phyloP scores from a whole-genome alignment of 2,113 vertebrate species.

The Pseudorectes ferrugineus region DNA sequence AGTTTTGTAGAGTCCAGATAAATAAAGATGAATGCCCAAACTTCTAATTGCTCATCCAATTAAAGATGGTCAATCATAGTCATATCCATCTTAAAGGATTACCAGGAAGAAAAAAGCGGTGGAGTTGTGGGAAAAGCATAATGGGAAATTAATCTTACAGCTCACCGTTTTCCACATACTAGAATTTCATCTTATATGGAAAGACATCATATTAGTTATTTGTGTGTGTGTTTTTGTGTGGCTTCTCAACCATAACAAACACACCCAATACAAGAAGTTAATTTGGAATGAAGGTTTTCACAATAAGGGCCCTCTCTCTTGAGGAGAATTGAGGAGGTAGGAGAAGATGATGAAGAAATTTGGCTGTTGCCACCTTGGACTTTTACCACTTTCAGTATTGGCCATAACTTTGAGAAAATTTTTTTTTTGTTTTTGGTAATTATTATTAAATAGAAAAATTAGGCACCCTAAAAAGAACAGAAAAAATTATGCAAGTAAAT shows the following conservation, averaged over 20 bases:
- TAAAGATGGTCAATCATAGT: neutral
- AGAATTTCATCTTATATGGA: neutral
- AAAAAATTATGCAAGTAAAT: rapidly evolving
- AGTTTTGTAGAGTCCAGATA: neutral
- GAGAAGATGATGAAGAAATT: neutral
- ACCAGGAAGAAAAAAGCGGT: neutral
- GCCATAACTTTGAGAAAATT: neutral
- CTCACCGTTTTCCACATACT: neutral
- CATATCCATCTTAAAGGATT: neutral
- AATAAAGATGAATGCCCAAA: neutral
- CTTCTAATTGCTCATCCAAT: neutral
- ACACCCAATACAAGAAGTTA: neutral
- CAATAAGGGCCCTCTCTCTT: neutral
- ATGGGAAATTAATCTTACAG: neutral
- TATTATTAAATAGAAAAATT: neutral
- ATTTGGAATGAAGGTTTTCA: neutral
- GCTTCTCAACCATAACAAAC: neutral
- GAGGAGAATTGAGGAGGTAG: neutral
- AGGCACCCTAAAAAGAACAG: neutral
- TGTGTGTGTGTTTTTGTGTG: neutral
- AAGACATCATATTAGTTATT: neutral
- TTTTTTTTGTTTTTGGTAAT: neutral
- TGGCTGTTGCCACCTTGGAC: neutral
- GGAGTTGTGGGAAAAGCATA: neutral
- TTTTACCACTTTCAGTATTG: neutral